Conservation (phyloP, 2,113 vertebrate genomes). For the Alaudala cheleensis region DNA sequence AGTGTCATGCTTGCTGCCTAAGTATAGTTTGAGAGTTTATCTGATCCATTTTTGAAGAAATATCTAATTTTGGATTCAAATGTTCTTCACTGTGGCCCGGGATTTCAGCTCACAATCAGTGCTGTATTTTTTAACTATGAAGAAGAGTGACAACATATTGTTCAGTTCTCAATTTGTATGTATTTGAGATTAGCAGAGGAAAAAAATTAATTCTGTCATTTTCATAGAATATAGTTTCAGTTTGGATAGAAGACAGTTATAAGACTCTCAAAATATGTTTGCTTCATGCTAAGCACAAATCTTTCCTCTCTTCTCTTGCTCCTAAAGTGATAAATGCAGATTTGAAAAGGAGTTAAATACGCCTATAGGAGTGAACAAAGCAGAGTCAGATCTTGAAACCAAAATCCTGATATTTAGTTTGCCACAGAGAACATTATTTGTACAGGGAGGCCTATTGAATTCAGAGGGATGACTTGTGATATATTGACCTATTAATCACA, state of each 20-base stretch:
- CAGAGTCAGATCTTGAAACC: background rate
- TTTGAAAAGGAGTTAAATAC: background rate
- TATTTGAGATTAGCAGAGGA: background rate
- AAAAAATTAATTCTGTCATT: background rate
- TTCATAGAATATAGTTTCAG: background rate
- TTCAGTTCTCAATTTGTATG: background rate
- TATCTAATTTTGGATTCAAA: background rate
- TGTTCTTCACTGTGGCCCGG: background rate
- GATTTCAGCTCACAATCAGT: background rate
- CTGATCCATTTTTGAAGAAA: background rate
- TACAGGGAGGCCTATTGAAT: background rate
- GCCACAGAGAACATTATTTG: background rate
- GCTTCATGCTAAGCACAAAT: background rate
- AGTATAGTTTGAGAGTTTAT: background rate
- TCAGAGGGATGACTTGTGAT: background rate
- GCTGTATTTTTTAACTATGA: background rate
- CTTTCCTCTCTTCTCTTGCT: background rate
- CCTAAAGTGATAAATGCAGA: background rate
- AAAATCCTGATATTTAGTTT: background rate
- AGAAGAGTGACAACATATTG: background rate
- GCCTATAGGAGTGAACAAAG: background rate
- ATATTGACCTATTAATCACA: background rate
- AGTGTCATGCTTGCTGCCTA: background rate
- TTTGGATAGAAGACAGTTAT: background rate
- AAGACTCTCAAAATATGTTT: background rate